Percentiles rank a stretch among this genome's conserved stretches.
phyloP scores from a whole-genome alignment of 2,888 invertebrate species.

The Plutella xylostella region DNA sequence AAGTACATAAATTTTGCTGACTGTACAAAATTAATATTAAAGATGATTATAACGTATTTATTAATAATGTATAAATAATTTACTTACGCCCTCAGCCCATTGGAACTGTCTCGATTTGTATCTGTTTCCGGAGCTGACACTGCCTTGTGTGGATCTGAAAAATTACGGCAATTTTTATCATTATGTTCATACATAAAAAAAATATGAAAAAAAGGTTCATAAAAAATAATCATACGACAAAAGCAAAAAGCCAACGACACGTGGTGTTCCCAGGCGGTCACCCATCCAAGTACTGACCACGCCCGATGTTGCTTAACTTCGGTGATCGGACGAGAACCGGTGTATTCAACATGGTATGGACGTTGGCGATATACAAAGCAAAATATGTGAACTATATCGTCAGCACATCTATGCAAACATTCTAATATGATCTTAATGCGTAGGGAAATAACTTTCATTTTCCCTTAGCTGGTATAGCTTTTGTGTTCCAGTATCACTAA shows the following conservation, averaged over 20 bases:
- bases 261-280: constrained; percentile 24
- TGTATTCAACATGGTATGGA: constrained; percentile 50
- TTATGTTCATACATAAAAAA: background rate
- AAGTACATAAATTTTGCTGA: too few species aligned
- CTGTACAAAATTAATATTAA: too few species aligned
- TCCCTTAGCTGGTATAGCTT: too few species aligned
- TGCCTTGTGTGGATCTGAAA: constrained; percentile 17
- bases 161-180: background rate
- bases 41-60: too few species aligned
- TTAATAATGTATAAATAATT: too few species aligned
- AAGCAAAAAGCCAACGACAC: constrained; percentile 19
- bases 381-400: background rate
- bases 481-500: too few species aligned
- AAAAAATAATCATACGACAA: background rate
- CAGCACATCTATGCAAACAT: background rate
- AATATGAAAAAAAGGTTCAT: background rate
- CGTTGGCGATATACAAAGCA: constrained; percentile 27
- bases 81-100: constrained; percentile 34
- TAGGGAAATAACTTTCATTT: background rate
- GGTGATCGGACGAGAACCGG: constrained; percentile 62
- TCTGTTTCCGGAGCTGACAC: constrained; percentile 26
- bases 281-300: constrained; percentile 30
- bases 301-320: constrained; percentile 58
- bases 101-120: constrained; percentile 29
- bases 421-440: background rate